phyloP scores from a whole-genome alignment of 2,113 vertebrate genomes.

The Corydoras maculifer region DNA sequence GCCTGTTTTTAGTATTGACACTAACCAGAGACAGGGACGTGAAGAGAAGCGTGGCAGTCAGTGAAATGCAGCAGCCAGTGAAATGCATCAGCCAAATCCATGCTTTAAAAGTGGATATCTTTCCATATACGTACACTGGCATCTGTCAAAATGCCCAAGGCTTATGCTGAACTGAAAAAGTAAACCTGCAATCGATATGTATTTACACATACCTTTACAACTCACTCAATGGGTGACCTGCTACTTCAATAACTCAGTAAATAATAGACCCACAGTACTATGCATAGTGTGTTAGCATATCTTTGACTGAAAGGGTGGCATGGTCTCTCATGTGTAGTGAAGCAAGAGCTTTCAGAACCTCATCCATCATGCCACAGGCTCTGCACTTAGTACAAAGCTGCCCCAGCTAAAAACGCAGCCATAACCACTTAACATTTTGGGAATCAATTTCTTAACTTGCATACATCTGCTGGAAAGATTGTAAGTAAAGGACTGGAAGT shows the following conservation, averaged over 20 bases:
- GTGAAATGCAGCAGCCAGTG: constrained; percentile 18
- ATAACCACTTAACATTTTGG: constrained; percentile 27
- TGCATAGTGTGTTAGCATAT: constrained; percentile 14
- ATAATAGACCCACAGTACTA: constrained; percentile 26
- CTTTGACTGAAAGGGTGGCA: not conserved
- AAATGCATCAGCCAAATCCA: constrained; percentile 28
- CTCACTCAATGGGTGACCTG: constrained; percentile 7
- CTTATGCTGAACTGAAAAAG: constrained; percentile 8
- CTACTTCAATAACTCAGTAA: constrained; percentile 16
- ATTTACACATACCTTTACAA: constrained; percentile 7
- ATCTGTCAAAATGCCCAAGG: constrained; percentile 2
- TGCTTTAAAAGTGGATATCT: constrained; percentile 32
- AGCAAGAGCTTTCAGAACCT: constrained; percentile 41
- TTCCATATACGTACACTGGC: constrained; percentile 40
- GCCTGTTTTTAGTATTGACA: constrained; percentile 21
- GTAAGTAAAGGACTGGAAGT: no score
- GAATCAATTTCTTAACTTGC: constrained; percentile 34
- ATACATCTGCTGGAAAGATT: constrained; percentile 5
- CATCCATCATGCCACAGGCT: constrained; percentile 38
- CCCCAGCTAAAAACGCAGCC: constrained; percentile 32
- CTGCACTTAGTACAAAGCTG: constrained; percentile 1
- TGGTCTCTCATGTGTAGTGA: constrained; percentile 19
- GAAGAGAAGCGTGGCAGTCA: constrained; percentile 11
- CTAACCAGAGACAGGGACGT: constrained; percentile 31
- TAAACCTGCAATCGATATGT: not conserved